These are phyloP conservation scores for Mesembrinibis cayennensis DNA, from an alignment of 2,113 vertebrate genomes.

Conservation along the genomic window DNA sequence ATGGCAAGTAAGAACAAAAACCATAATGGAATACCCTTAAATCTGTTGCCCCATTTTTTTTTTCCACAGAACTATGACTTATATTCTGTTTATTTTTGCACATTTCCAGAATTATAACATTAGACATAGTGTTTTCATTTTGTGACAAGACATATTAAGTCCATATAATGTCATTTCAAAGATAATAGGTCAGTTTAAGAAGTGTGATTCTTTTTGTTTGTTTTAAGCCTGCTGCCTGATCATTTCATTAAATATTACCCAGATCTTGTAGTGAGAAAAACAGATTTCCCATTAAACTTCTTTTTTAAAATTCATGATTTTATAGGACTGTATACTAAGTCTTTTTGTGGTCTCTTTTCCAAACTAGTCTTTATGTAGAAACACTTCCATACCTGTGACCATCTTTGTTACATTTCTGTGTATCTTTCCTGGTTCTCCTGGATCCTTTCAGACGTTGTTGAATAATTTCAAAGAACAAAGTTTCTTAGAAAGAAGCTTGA, in stretches of 20 bases:
- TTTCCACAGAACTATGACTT: background rate
- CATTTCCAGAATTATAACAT: background rate
- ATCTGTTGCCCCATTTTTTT: too few species aligned
- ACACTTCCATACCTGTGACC: background rate
- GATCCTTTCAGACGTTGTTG: background rate
- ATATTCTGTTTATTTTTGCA: background rate
- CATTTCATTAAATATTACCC: background rate
- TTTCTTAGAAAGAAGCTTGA: background rate
- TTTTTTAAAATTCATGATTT: background rate
- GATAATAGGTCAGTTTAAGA: background rate
- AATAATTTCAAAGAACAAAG: background rate
- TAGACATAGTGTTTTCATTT: background rate
- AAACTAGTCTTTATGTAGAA: background rate
- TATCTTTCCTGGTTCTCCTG: background rate
- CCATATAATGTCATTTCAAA: background rate
- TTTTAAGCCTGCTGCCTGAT: background rate
- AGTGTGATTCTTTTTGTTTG: background rate
- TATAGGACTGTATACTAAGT: background rate
- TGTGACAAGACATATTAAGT: background rate
- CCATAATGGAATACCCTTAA: background rate
- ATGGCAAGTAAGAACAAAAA: background rate
- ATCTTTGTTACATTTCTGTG: background rate
- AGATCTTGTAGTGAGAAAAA: background rate
- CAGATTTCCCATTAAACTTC: background rate
- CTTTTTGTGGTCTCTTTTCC: background rate